These are phyloP conservation scores for Zaprionus gabonicus DNA, from an alignment of 1,140 invertebrate genomes.

Conservation along the genomic window DNA sequence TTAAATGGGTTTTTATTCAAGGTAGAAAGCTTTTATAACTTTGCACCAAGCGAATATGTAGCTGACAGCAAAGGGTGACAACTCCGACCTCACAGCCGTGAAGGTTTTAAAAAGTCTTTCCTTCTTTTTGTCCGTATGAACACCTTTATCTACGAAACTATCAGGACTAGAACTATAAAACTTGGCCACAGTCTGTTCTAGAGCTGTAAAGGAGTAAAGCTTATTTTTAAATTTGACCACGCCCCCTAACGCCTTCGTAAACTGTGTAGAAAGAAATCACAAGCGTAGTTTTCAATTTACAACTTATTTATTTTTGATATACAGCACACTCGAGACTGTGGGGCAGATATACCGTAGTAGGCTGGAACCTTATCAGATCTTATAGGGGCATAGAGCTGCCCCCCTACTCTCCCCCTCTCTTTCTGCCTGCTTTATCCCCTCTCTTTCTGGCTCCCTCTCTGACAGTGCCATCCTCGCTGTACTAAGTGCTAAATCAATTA, in stretches of 20 bases:
- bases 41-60: too few relatives aligned
- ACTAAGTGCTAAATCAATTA: constrained; percentile 7
- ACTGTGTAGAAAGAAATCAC: neutral
- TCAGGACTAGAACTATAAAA: neutral
- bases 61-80: too few relatives aligned
- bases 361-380: neutral
- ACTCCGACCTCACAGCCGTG: too few relatives aligned
- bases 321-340: too few relatives aligned
- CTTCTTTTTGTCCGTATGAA: neutral
- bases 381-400: neutral
- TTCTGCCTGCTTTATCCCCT: too few relatives aligned
- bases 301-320: too few relatives aligned
- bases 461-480: neutral
- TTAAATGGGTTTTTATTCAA: too few relatives aligned
- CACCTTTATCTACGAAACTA: neutral
- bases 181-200: neutral
- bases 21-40: too few relatives aligned
- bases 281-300: too few relatives aligned
- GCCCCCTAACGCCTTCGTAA: neutral
- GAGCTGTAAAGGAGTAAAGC: too few relatives aligned
- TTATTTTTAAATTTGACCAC: neutral
- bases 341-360: too few relatives aligned
- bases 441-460: neutral
- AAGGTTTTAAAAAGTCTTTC: neutral
- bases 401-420: neutral